phyloP scores from a whole-genome alignment of 2,797 vertebrate genomes.

The Leuciscus waleckii region DNA sequence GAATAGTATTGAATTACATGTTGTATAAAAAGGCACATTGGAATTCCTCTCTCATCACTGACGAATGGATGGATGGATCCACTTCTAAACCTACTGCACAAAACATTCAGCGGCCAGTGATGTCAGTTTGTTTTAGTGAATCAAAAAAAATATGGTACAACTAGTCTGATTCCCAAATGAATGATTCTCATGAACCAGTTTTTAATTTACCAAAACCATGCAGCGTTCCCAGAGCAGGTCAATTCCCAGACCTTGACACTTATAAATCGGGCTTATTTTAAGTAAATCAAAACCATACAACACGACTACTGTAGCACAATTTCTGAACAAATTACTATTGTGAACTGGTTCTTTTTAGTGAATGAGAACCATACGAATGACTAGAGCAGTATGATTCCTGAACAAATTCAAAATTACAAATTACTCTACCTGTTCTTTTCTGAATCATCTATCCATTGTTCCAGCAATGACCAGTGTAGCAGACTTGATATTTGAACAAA shows the following conservation, averaged over 20 bases:
- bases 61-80: constrained; percentile 7
- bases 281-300: neutral
- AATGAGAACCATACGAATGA: neutral
- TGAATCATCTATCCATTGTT: no score
- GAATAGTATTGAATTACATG: constrained; percentile 31
- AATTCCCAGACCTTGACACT: neutral
- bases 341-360: neutral
- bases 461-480: neutral
- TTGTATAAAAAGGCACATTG: constrained; percentile 8
- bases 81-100: neutral
- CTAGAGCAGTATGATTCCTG: neutral
- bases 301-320: neutral
- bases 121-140: neutral
- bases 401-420: neutral
- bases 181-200: neutral
- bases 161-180: neutral
- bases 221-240: neutral
- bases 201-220: neutral
- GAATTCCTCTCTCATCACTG: constrained; percentile 9
- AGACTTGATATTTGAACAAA: neutral
- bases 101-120: neutral
- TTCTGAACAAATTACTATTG: neutral
- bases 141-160: neutral
- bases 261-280: neutral
- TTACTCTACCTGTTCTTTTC: neutral